Evolutionary conservation across 2,797 vertebrate genomes (phyloP), one percentile per base, ranked within the genome.

Genomic region (Urocyon cinereoargenteus): DNA sequence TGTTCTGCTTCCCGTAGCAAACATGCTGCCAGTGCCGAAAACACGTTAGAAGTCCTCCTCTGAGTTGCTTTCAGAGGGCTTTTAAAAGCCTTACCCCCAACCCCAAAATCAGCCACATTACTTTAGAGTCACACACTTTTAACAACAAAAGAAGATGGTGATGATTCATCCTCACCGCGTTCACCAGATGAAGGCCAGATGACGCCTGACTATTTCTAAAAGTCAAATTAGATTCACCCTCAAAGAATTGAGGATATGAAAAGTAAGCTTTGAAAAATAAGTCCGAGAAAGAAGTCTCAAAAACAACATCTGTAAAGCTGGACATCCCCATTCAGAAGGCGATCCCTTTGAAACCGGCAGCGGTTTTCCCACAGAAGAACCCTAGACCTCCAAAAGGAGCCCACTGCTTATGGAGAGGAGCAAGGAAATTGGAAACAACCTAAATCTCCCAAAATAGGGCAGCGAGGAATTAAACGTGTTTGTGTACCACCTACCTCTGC

Each of bases 121-220:
- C 64, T 86, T 86, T 87, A 81, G 18, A 92, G 84, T 73, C 77
- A 87, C 36, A 64, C 26, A n/a, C 89, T 94, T 92, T 83, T 36
- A 84, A 84, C 89, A 92, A 87, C 45, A 51, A 78, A 82, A 81
- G 86, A 87, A 66, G 57, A 83, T 34, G 19, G 70, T 4, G 6
- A 84, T 93, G 96, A 94, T 40, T 96, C 93, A 91, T 72, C 86
- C 59, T 77, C 59, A 19, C 70, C 84, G 53, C 13, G 22, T 86
- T 95, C 90, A 75, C 91, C 97, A 96, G 93, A 95, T 92, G 75
- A 94, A 97, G 84, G 59, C 90, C 97, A 97, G 90, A 98, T 94
- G 97, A 97, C 12, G 7, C 81, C 24, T 66, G 59, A 95, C 62
- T 91, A 21, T 82, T 97, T 93, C 89, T 93, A 93, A 96, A 97